phyloP scores from a whole-genome alignment of 2,797 vertebrate species.

The Otolemur crassicaudatus region DNA sequence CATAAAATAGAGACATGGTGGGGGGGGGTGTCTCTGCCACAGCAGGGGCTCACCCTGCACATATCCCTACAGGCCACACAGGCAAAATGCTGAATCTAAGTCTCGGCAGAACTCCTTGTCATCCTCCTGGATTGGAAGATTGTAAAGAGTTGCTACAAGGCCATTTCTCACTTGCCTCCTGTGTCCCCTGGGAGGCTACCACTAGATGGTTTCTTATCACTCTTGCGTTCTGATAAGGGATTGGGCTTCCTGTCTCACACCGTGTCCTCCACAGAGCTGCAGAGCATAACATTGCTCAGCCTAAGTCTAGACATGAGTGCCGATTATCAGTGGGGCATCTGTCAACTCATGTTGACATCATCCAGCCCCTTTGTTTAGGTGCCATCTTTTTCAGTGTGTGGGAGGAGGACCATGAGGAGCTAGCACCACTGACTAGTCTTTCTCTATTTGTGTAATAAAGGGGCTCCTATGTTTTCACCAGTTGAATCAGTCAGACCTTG shows the following conservation, averaged over 20 bases:
- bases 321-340: no score
- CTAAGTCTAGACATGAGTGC: not conserved
- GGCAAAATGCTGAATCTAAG: not conserved
- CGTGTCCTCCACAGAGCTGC: fast-evolving
- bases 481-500: not conserved
- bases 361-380: not conserved
- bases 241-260: not conserved
- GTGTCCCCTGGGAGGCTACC: not conserved
- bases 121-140: not conserved
- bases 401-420: not conserved
- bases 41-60: fast-evolving
- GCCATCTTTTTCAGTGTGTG: not conserved
- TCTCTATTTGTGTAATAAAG: not conserved
- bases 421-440: not conserved
- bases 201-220: fast-evolving
- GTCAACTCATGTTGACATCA: fast-evolving
- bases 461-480: not conserved
- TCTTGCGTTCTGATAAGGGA: not conserved
- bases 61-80: no score
- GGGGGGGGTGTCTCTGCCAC: fast-evolving
- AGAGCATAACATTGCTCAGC: fast-evolving
- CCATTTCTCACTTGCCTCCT: not conserved
- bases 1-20: not conserved
- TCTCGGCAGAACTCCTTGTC: not conserved
- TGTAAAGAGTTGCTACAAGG: not conserved